These are phyloP conservation scores for Sminthopsis crassicaudata DNA, from an alignment of 2,113 vertebrate genomes.

Conservation along the genomic window DNA sequence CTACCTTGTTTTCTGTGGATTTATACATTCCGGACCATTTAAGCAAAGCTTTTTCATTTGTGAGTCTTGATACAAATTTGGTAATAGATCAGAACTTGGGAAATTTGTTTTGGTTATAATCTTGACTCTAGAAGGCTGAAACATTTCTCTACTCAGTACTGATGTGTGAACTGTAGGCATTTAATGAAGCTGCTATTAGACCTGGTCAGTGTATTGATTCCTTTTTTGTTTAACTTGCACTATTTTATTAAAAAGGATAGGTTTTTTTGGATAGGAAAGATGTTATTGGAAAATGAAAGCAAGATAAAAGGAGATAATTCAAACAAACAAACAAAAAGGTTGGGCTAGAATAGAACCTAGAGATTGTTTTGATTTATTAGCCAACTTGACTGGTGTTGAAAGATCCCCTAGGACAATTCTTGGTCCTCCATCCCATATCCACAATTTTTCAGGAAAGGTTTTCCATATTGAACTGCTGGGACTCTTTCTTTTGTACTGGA, in stretches of 20 bases:
- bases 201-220: neutral
- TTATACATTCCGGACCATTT: neutral
- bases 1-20: neutral
- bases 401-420: neutral
- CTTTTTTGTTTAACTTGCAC: neutral
- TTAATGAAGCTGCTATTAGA: neutral
- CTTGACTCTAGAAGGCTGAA: neutral
- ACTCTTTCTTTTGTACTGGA: neutral
- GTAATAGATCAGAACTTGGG: neutral
- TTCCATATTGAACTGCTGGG: neutral
- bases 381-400: neutral
- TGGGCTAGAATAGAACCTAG: neutral
- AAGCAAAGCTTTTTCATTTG: neutral
- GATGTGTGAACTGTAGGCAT: neutral
- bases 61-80: neutral
- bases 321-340: neutral
- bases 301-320: neutral
- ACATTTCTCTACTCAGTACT: neutral
- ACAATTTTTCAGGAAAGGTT: neutral
- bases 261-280: neutral
- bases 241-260: neutral
- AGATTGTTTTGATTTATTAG: neutral
- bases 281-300: neutral
- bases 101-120: neutral
- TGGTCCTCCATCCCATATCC: neutral